Evolutionary conservation across 2,888 invertebrate genomes (phyloP).

Genomic region (Mycalesis mineus): DNA sequence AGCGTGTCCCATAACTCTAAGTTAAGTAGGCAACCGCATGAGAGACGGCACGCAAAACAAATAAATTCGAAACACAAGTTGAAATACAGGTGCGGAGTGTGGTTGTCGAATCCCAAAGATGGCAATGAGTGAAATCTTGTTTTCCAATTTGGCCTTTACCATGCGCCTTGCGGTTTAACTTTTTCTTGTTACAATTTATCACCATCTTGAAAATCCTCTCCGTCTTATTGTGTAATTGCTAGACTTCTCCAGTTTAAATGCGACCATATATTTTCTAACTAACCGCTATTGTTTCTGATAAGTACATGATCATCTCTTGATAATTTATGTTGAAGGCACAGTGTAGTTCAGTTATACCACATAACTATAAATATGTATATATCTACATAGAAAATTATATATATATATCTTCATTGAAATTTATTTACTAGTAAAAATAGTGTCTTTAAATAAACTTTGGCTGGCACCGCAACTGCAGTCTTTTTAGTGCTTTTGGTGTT

Average conservation of each 20-base stretch:
- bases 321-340: too few relatives aligned
- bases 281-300: too few relatives aligned
- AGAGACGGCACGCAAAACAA: constrained; percentile 23
- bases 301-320: too few relatives aligned
- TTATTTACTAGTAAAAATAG: too few relatives aligned
- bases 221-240: constrained; percentile 15
- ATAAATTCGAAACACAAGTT: constrained; percentile 27
- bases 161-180: constrained; percentile 33
- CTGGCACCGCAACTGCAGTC: too few relatives aligned
- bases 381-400: too few relatives aligned
- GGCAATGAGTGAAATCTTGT: constrained; percentile 52
- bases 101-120: constrained; percentile 42
- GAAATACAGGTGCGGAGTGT: constrained; percentile 24
- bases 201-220: constrained; percentile 19
- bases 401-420: too few relatives aligned
- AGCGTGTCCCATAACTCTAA: constrained; percentile 24
- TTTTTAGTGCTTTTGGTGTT: too few relatives aligned
- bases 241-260: constrained; percentile 9
- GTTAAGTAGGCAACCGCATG: constrained; percentile 20
- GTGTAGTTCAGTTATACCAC: too few relatives aligned
- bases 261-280: background rate
- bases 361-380: too few relatives aligned
- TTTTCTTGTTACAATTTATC: constrained; percentile 27
- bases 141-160: constrained; percentile 44
- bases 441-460: too few relatives aligned